Base-by-base conservation (phyloP, 2,113 vertebrate species). In the Tupaia chinensis region DNA sequence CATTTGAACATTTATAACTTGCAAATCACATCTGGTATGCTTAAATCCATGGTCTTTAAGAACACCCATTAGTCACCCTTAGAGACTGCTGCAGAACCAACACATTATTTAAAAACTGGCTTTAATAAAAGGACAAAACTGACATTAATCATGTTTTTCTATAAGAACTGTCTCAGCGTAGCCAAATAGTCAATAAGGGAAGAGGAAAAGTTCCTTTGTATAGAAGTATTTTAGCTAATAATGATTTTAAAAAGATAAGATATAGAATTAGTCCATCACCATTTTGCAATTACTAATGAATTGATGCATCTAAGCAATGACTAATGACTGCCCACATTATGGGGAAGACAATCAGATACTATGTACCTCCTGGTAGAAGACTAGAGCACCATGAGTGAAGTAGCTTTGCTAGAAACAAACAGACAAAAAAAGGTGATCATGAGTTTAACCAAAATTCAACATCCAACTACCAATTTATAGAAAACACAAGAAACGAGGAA, bases 81-180 rank as follows among this genome's bases (percentile, higher is more conserved):
- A 58, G 53, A 61, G 44, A 12, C 44, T 81, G 14, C 82, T 89
- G 13, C 54, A 27, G 23, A 89, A 86, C 9, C 60, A 80, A 86
- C 9, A 66, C 61, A 68, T 87, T 95, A 83, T 77, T 93, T 90
- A 81, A 94, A 96, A 85, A 76, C 27, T n/a, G 44, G 11, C 23
- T 65, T 65, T 15, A 27, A 86, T 86, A 78, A 53, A 78, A 90
- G 65, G 13, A 32, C 20, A 65, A 85, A 80, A 68, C 11, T 78
- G 20, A 87, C 9, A 65, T 68, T 61, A 83, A 89, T 92, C 83
- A 73, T 10, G 11, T 65, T 92, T 96, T 78, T 78, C 61, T 88
- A 16, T 80, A 72, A 87, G 29, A 66, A 84, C 13, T 27, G 65
- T 19, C 60, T 80, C 56, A 72, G n/a, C 32, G 68, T 74, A 95